phyloP scores from a whole-genome alignment of 2,888 invertebrate species.

The Steinernema hermaphroditum region DNA sequence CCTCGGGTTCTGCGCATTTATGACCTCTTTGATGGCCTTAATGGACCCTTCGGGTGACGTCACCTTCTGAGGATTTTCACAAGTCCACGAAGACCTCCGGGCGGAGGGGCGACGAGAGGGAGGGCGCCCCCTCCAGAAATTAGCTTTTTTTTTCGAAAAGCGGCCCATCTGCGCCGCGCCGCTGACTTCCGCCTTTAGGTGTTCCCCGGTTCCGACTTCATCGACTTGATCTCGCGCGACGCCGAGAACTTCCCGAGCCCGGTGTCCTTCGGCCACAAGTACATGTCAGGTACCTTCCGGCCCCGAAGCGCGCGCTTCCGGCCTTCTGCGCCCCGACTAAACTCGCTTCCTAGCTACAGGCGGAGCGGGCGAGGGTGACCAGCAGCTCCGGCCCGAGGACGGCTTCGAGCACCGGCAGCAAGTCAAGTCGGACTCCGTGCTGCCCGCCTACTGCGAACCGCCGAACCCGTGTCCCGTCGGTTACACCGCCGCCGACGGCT shows the following conservation, averaged over 20 bases:
- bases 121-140: too few species aligned
- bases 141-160: too few species aligned
- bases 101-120: too few species aligned
- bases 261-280: slow-evolving; percentile 59
- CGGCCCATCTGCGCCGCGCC: too few species aligned
- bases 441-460: slow-evolving; percentile 97
- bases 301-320: not conserved
- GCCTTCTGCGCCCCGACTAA: not conserved
- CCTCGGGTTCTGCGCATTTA: too few species aligned
- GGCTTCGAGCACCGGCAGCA: slow-evolving; percentile 59
- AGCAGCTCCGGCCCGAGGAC: slow-evolving; percentile 71
- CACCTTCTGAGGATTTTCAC: too few species aligned
- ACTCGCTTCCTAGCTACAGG: slow-evolving; percentile 61
- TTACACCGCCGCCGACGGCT: slow-evolving; percentile 83
- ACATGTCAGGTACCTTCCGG: slow-evolving; percentile 54
- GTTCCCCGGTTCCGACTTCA: slow-evolving; percentile 58
- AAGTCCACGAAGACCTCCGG: too few species aligned
- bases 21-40: too few species aligned
- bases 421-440: slow-evolving; percentile 84
- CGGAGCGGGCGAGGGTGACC: slow-evolving; percentile 79
- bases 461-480: slow-evolving; percentile 98
- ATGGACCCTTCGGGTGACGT: too few species aligned
- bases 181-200: slow-evolving; percentile 42
- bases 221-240: slow-evolving; percentile 62
- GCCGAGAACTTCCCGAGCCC: slow-evolving; percentile 57